Base-by-base conservation (phyloP, 2,113 vertebrate species). In the Sialia sialis region DNA sequence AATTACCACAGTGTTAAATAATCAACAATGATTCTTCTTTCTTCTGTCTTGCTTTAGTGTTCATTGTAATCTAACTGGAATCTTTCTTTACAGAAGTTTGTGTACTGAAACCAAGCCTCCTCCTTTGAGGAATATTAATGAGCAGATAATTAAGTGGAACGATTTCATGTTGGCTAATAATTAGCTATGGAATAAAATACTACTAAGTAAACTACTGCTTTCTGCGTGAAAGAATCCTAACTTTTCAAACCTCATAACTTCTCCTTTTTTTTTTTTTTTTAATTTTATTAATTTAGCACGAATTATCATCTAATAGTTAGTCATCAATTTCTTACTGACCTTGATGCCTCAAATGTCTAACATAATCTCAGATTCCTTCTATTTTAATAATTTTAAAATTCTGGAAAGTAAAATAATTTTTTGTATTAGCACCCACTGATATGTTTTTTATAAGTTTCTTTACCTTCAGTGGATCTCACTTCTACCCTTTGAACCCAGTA, bases 81-180 rank as follows among this genome's bases (percentile, higher is more conserved):
- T 81, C 58, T 68, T 72, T 43, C 19, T 19, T 85, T 60, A 38
- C 75, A 79, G 55, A 29, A 77, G 66, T 89, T 92, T 96, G 82
- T 91, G 67, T 82, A 82, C 54, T 94, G 56, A 90, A 94, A 85
- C 38, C 41, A 74, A 69, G n/a, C 8, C 1, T 92, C 25, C 36
- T 74, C 77, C 67, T 93, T 93, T 76, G 82, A 51, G 29, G 44
- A 90, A 89, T 93, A 84, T 75, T 89, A 91, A 94, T 83, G 36
- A 83, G 67, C 0, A 3, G 30, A 74, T 63, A 94, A 95, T 95
- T 93, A 94, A 69, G 39, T 82, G 87, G 36, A 91, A 80, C 32
- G 87, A 93, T 80, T 94, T 83, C 39, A 91, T 62, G 52, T 67
- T 77, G 74, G n/a, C 39, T 77, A 85, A 80, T 94, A 91, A 94